Percentiles rank a stretch among this genome's conserved stretches.
Conservation (phyloP, 2,797 vertebrate genomes). For the Rhabdophis nuchalis region DNA sequence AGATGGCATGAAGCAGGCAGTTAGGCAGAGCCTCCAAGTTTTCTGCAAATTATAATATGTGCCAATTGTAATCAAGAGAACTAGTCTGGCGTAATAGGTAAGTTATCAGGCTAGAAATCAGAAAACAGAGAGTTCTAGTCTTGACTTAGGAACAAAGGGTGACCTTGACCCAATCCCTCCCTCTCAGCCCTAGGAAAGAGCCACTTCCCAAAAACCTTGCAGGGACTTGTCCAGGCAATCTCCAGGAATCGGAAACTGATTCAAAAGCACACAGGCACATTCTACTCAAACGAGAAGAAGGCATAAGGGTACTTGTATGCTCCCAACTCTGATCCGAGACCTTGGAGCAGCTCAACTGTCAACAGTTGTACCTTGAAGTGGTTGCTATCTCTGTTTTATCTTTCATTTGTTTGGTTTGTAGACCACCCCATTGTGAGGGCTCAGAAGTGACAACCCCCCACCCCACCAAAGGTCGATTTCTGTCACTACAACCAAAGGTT, state of each 20-base stretch:
- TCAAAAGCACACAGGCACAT: not conserved
- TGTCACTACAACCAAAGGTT: not conserved
- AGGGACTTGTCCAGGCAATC: not conserved
- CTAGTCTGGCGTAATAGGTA: not conserved
- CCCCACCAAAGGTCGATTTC: not conserved
- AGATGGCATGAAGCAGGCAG: conserved; percentile 5
- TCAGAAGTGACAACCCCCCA: not conserved
- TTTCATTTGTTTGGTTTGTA: not conserved
- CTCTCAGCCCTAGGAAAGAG: not conserved
- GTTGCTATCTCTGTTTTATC: not conserved
- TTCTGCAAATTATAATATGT: conserved; percentile 6
- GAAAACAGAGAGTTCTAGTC: not conserved
- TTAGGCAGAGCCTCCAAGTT: not conserved
- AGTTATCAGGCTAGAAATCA: not conserved
- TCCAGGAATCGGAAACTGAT: not conserved
- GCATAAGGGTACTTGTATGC: not conserved
- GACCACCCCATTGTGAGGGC: not conserved
- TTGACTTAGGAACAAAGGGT: not conserved
- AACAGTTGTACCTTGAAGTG: not conserved
- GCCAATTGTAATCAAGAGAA: not conserved
- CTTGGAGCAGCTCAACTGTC: not conserved
- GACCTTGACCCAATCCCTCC: not conserved
- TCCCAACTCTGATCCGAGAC: not conserved
- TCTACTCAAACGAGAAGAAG: not conserved
- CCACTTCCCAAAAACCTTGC: not conserved